Evolutionary conservation across 2,113 vertebrate species (phyloP).

Genomic region (Podarcis cretensis): DNA sequence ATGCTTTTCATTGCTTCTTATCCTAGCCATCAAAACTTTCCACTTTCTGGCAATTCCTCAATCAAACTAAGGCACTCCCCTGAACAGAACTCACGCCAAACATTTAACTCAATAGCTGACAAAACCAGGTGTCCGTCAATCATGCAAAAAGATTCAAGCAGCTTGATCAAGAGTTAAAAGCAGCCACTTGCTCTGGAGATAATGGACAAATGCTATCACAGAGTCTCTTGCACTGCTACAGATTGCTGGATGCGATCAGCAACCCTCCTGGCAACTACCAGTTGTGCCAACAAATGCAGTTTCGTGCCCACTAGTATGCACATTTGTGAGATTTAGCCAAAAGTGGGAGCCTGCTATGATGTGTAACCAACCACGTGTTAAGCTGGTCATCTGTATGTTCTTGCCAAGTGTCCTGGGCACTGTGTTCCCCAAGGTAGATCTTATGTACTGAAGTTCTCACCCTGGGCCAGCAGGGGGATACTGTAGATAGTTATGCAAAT

Average conservation of each 20-base stretch:
- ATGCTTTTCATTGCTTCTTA: background rate
- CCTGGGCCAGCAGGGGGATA: no score
- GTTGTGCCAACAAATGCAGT: background rate
- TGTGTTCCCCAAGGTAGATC: background rate
- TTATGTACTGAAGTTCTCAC: no score
- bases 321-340: no score
- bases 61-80: background rate
- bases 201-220: background rate
- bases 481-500: no score
- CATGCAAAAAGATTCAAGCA: background rate
- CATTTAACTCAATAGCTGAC: background rate
- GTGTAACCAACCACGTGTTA: background rate
- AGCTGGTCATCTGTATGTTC: background rate
- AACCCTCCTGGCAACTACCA: background rate
- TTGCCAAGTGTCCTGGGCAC: background rate
- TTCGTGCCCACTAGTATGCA: background rate
- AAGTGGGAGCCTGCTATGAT: background rate
- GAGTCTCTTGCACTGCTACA: background rate
- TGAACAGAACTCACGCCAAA: background rate
- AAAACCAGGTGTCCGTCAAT: background rate
- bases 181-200: background rate
- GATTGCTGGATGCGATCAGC: background rate
- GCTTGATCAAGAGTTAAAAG: background rate
- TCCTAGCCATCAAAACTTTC: background rate
- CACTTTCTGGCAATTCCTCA: background rate